Evolutionary conservation across 2,113 vertebrate species (phyloP), one percentile per base, ranked within the genome.

Genomic region (Rattus rattus): DNA sequence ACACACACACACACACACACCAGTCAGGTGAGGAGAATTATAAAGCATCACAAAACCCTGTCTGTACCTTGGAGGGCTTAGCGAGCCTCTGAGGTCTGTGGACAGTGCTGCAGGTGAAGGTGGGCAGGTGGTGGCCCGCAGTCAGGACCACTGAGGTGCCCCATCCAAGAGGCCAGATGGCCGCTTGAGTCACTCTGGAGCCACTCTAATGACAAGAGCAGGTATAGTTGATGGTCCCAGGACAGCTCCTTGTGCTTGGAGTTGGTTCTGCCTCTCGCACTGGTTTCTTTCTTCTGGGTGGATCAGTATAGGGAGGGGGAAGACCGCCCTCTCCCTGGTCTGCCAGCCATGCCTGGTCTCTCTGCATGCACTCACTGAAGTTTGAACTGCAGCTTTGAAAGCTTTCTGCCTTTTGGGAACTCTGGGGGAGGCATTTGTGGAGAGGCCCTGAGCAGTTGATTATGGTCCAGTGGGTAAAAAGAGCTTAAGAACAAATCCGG

Each of bases 401-500:
- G 97, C 94, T 95, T 88, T 97, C 76, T 90, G 96, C 94, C 1
- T 69, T 97, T 98, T 97, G 94, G 94, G 96, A 96, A 91, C 2
- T 59, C 84, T 20, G 17, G 36, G n/a, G 61, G 22, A 61, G 97
- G 17, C 13, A 13, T 93, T 96, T 95, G 96, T 88, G 94, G 96
- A 98, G 98, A 98, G 97, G 98, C 97, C 96, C 85, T 95, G 96
- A 97, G 97, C 98, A 98, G 59, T 92, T 75, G 98, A 97, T 98
- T 98, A 97, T 90, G 98, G 98, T 90, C 97, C 28, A 9, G 91
- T 1, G 97, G 97, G 98, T 97, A 98, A 98, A 98, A 98, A 98
- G 97, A 98, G 98, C 98, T 98, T 98, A 98, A 84, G 97, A 85
- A 96, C 96, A 98, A 98, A 98, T 98, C 98, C 97, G 84, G 80